phyloP scores from a whole-genome alignment of 2,888 invertebrate genomes.

The Ornithoptera priamus region DNA sequence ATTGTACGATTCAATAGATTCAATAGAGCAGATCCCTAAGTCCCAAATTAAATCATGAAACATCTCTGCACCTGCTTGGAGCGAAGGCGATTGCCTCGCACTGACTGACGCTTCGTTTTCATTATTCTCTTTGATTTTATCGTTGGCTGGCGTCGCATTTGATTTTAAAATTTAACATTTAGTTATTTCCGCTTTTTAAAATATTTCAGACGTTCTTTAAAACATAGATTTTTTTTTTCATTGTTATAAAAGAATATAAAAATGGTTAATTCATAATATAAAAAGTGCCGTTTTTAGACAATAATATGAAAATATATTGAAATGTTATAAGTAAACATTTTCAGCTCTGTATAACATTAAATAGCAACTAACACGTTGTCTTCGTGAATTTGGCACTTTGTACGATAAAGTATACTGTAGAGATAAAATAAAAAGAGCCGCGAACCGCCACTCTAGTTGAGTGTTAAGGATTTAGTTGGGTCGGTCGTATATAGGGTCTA shows the following conservation, averaged over 20 bases:
- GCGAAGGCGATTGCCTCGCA: slow-evolving; percentile 53
- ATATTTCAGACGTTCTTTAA: slow-evolving; percentile 13
- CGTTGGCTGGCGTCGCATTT: slow-evolving; percentile 40
- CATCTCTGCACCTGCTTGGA: slow-evolving; percentile 74
- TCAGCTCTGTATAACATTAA: background rate
- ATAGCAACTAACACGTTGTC: background rate
- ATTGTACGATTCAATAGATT: slow-evolving; percentile 74
- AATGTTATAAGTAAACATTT: background rate
- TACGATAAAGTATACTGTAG: slow-evolving; percentile 20
- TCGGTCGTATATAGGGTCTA: slow-evolving; percentile 66
- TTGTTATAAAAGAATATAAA: background rate
- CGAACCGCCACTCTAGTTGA: slow-evolving; percentile 61
- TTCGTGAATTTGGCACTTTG: slow-evolving; percentile 11
- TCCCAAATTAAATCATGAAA: slow-evolving; percentile 80
- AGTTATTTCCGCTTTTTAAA: slow-evolving; percentile 27
- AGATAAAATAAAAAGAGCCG: slow-evolving; percentile 46
- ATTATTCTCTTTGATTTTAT: slow-evolving; percentile 56
- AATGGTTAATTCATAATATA: background rate
- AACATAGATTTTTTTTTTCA: slow-evolving; percentile 7
- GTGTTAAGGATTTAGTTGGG: slow-evolving; percentile 71
- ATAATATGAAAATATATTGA: background rate
- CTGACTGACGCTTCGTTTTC: slow-evolving; percentile 64
- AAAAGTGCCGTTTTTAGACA: background rate
- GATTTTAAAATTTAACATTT: slow-evolving; percentile 30
- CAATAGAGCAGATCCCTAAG: slow-evolving; percentile 76